phyloP scores from a whole-genome alignment of 1,140 invertebrate species.

The Anastatus disparis region DNA sequence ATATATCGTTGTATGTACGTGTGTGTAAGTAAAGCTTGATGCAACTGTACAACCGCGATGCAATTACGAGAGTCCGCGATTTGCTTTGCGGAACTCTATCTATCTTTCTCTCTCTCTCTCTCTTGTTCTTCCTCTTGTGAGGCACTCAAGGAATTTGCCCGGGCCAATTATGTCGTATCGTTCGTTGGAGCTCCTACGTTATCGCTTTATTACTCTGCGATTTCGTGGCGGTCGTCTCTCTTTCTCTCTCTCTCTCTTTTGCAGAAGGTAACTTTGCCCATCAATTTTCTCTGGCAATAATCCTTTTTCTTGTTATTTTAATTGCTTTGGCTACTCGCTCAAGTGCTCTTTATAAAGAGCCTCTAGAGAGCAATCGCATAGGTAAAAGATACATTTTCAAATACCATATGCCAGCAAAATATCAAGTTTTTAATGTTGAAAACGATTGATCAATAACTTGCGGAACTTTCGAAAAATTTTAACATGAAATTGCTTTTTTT shows the following conservation, averaged over 20 bases:
- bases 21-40: neutral
- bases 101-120: too few species aligned
- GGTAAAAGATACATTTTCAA: too few species aligned
- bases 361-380: too few species aligned
- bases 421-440: too few species aligned
- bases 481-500: too few species aligned
- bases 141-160: conserved; percentile 20
- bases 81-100: conserved; percentile 19
- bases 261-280: neutral
- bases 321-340: too few species aligned
- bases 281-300: neutral
- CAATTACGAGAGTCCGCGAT: conserved; percentile 20
- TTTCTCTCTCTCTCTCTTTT: too few species aligned
- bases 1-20: too few species aligned
- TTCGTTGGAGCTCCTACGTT: neutral
- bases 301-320: conserved; percentile 10
- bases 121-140: too few species aligned
- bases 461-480: too few species aligned
- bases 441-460: too few species aligned
- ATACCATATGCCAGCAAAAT: neutral
- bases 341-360: too few species aligned
- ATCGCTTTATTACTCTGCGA: conserved; percentile 33
- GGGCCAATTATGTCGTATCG: conserved; percentile 33
- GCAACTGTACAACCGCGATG: neutral
- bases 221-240: neutral